Conservation (phyloP, 64 coral and sea anemone genomes). For the Montipora sp. region DNA sequence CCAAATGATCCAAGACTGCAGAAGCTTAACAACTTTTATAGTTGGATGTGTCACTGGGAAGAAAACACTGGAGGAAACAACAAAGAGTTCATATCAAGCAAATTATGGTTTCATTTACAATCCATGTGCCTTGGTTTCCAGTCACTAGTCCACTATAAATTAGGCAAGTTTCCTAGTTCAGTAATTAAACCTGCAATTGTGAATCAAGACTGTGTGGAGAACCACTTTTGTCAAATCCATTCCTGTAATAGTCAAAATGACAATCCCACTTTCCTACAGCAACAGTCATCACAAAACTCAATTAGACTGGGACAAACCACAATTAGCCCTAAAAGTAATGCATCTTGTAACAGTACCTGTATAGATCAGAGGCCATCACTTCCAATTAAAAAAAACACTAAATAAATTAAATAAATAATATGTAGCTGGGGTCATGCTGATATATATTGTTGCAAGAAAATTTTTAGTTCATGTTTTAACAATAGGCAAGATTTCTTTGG, state of each 20-base stretch:
- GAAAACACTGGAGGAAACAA: neutral
- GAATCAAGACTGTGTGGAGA: conserved; percentile 35
- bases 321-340: too few species aligned
- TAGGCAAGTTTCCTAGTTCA: neutral
- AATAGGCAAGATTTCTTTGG: too few species aligned
- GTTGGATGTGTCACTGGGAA: neutral
- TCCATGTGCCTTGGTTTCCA: conserved; percentile 14
- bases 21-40: neutral
- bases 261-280: conserved; percentile 5
- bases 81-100: conserved; percentile 8
- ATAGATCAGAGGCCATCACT: too few species aligned
- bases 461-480: too few species aligned
- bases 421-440: too few species aligned
- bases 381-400: too few species aligned
- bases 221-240: conserved; percentile 45
- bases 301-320: neutral
- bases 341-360: too few species aligned
- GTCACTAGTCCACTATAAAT: neutral
- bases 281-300: conserved; percentile 25
- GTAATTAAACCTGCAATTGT: conserved; percentile 25
- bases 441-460: too few species aligned
- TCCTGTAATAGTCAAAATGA: conserved; percentile 36
- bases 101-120: conserved; percentile 45
- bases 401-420: too few species aligned
- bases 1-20: too few species aligned